Conservation (phyloP, 1,140 invertebrate genomes). For the Trypoxylus dichotomus region DNA sequence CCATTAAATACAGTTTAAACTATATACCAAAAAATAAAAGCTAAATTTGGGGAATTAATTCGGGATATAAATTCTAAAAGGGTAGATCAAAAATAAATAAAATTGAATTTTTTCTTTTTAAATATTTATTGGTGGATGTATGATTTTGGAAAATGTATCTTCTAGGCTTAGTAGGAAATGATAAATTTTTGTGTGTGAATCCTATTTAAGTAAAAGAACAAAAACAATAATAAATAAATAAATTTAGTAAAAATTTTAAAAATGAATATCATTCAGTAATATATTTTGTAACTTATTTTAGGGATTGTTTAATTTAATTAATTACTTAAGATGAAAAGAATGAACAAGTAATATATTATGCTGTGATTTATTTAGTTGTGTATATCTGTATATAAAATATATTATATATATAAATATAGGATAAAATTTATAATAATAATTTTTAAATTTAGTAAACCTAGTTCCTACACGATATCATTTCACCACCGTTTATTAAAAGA, state of each 20-base stretch:
- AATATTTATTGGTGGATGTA: no score
- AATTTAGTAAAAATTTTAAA: constrained; percentile 2
- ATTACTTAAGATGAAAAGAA: not conserved
- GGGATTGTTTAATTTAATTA: constrained; percentile 2
- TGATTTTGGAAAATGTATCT: no score
- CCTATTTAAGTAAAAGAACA: not conserved
- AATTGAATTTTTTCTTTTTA: not conserved
- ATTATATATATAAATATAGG: constrained; percentile 27
- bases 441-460: constrained; percentile 29
- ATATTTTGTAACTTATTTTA: not conserved
- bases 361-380: constrained; percentile 49
- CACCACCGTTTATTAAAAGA: not conserved
- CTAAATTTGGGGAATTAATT: not conserved
- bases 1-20: constrained; percentile 30
- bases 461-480: constrained; percentile 26
- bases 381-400: constrained; percentile 28
- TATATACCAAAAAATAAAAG: not conserved
- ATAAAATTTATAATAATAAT: constrained; percentile 18
- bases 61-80: not conserved
- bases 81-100: not conserved
- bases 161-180: no score
- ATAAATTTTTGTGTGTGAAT: not conserved
- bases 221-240: not conserved
- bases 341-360: constrained; percentile 21
- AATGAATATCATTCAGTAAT: not conserved